Base-by-base conservation (phyloP, 2,797 vertebrate species). In the Antennarius maculatus region DNA sequence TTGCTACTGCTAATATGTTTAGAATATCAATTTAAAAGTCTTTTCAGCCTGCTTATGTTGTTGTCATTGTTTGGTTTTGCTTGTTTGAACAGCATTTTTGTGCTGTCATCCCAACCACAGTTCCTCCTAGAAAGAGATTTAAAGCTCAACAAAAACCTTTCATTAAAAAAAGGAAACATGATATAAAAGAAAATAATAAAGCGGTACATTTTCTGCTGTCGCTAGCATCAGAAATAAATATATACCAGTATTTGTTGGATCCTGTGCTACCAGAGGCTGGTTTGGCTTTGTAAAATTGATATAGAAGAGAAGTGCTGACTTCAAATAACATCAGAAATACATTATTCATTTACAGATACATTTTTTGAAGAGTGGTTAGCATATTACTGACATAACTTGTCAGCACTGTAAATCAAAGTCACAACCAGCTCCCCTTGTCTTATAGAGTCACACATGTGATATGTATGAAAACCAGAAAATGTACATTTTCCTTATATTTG, bases 381-480 rank as follows among this genome's bases (percentile, higher is more conserved):
- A 49, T 2, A 54, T 55, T 54, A 69, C 31, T 34, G 31, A 34
- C 5, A 51, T 3, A 39, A 17, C 49, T 18, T 55, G 15, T 66
- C 41, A 28, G 28, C 48, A 3, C 23, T 29, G 48, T 45, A 37
- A 63, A 3, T 76, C 45, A 39, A 66, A 72, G 60, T 16, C 41
- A 48, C 37, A 43, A 43, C 0, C 27, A 27, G 31, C 15, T 41
- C 14, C 49, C 28, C 12, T 49, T 43, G 45, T 61, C 60, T 47
- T 11, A 66, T 62, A 64, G 52, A 46, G 52, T 78, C 69, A 48
- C 46, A 64, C 16, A 55, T 65, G 16, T 46, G 18, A 65, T 16
- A 45, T 18, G 23, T 18, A 18, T 10, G 3, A 27, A 55, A 57
- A 57, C 10, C 10, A 10, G 13, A 57, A 59, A 66, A 57, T 23